These are phyloP conservation scores for Vollenhovia emeryi DNA, from an alignment of 1,140 invertebrate species.

Conservation along the genomic window DNA sequence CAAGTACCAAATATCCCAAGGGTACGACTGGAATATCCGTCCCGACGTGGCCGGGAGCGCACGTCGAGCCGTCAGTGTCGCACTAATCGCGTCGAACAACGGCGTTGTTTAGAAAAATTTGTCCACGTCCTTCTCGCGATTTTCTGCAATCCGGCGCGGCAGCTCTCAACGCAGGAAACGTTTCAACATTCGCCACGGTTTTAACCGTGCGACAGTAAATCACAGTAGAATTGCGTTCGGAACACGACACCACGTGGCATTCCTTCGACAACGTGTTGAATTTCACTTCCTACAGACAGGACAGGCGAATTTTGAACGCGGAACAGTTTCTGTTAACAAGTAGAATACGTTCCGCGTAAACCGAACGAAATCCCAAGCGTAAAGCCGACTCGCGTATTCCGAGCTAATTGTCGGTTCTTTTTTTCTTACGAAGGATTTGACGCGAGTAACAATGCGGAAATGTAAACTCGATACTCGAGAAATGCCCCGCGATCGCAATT, in stretches of 20 bases:
- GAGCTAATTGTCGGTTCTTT: too few relatives aligned
- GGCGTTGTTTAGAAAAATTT: conserved; percentile 14
- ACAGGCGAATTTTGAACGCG: conserved; percentile 35
- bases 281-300: conserved; percentile 43
- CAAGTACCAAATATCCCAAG: background rate
- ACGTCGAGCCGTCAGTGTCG: background rate
- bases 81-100: background rate
- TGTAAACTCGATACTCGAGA: background rate
- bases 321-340: conserved; percentile 28
- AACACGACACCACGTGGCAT: conserved; percentile 59
- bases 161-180: conserved; percentile 28
- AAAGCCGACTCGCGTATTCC: background rate
- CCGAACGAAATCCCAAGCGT: background rate
- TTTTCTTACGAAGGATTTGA: background rate
- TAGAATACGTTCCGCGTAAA: background rate
- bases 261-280: conserved; percentile 60
- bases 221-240: conserved; percentile 51
- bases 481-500: background rate
- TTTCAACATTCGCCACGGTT: conserved; percentile 41
- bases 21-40: background rate
- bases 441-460: background rate
- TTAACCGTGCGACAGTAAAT: conserved; percentile 55
- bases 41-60: background rate
- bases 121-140: background rate
- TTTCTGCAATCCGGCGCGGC: background rate